phyloP scores from a whole-genome alignment of 2,797 vertebrate genomes.

The Aplochiton taeniatus region DNA sequence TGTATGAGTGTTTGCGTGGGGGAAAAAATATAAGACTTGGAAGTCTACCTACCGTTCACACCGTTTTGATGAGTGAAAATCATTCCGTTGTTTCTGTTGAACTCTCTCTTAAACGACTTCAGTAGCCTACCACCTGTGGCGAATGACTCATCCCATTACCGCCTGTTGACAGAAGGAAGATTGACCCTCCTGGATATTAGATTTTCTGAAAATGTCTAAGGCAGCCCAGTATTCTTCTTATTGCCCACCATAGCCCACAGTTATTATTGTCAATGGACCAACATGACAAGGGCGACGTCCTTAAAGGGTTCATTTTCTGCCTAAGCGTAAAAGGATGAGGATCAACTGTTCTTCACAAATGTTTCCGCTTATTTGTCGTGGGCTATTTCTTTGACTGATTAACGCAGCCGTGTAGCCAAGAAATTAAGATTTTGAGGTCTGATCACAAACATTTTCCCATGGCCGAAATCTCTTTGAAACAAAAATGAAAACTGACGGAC shows the following conservation, averaged over 20 bases:
- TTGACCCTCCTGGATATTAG: constrained; percentile 27
- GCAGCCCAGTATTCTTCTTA: constrained; percentile 2
- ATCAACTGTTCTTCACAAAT: constrained; percentile 40
- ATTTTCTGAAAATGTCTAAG: neutral
- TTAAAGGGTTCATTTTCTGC: constrained; percentile 46
- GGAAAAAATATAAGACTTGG: too few species aligned
- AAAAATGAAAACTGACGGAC: constrained; percentile 54
- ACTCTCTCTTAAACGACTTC: constrained; percentile 24
- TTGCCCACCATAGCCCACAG: neutral
- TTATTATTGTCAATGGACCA: constrained; percentile 5
- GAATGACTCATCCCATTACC: constrained; percentile 43
- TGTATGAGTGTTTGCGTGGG: too few species aligned
- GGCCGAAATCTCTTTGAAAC: neutral
- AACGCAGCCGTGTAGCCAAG: constrained; percentile 19
- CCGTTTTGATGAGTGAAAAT: too few species aligned
- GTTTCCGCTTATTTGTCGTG: constrained; percentile 56
- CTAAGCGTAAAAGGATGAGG: constrained; percentile 60
- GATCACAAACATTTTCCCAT: neutral
- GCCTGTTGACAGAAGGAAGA: constrained; percentile 24
- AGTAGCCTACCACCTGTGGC: constrained; percentile 57
- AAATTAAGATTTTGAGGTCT: constrained; percentile 42
- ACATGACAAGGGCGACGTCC: neutral
- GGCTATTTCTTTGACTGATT: constrained; percentile 32
- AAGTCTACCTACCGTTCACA: too few species aligned
- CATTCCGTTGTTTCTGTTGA: too few species aligned